Base-by-base conservation (phyloP, 2,797 vertebrate genomes). In the Sebastolobus altivelis region DNA sequence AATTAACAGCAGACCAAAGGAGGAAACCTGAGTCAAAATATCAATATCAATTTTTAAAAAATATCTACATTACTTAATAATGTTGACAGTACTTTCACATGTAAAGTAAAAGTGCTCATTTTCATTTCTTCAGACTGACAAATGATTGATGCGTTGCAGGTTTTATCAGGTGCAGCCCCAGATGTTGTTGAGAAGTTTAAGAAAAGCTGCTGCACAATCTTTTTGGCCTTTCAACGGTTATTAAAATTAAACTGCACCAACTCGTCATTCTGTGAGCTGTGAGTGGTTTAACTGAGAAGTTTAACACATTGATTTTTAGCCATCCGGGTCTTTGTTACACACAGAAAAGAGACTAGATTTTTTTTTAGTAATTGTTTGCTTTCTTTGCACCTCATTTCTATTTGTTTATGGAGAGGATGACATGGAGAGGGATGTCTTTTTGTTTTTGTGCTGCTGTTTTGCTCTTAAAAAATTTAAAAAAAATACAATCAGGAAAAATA, bases 181-280 rank as follows among this genome's bases (percentile, higher is more conserved):
- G 3, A 11, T 25, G 10, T 27, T 49, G 20, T 37, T 16, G 31
- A 38, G n/a, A 38, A 4, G 67, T 22, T 59, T 2, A 20, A 27
- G 54, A 43, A 40, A 55, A 14, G 29, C 60, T 63, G 56, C 35
- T 56, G 18, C 12, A 40, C 31, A 37, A 40, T 46, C 35, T n/a
- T 11, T 77, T 73, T 58, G 54, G 4, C 71, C 71, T 83, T 65
- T 54, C 33, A 78, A 29, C 37, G 5, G n/a, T 66, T 14, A 11
- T 54, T 52, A 13, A 52, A 60, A 33, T 3, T 4, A 65, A 59
- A 31, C 22, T 2, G 3, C 9, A 18, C 8, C 5, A 4, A 4
- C n/a, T 33, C 6, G 5, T 14, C 11, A 2, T 60, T 43, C 68
- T 20, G 54, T 20, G 14, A 38, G 14, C 40, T 4, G 58, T 10